Conservation (phyloP, 2,797 vertebrate genomes). For the Enteromius thamalakanensis region DNA sequence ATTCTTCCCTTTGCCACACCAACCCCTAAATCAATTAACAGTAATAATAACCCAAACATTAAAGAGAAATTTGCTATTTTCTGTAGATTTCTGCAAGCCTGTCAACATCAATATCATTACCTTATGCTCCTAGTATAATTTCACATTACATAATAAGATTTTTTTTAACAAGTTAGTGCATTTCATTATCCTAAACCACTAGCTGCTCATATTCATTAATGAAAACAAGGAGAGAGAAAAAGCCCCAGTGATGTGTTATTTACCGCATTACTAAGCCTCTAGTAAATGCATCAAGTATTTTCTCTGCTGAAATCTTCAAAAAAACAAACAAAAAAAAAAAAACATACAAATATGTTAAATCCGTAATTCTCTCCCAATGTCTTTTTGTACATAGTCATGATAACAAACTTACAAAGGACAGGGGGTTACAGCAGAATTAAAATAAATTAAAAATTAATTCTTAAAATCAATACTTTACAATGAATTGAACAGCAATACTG, state of each 20-base stretch:
- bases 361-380: constrained; percentile 77
- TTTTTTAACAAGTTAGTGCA: constrained; percentile 81
- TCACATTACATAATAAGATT: constrained; percentile 80
- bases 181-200: constrained; percentile 82
- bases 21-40: constrained; percentile 74
- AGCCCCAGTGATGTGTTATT: constrained; percentile 80
- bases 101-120: constrained; percentile 75
- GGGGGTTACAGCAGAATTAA: constrained; percentile 72
- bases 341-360: constrained; percentile 74
- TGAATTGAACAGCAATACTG: constrained; percentile 79
- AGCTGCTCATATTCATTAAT: constrained; percentile 81
- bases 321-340: constrained; percentile 74
- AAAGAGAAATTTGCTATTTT: constrained; percentile 64
- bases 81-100: constrained; percentile 77
- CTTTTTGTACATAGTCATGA: constrained; percentile 81
- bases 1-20: constrained; percentile 74
- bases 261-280: constrained; percentile 79
- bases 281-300: constrained; percentile 80
- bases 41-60: constrained; percentile 71
- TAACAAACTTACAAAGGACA: constrained; percentile 75
- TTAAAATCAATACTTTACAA: constrained; percentile 79
- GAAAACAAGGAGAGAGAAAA: constrained; percentile 64
- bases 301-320: constrained; percentile 71
- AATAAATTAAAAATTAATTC: constrained; percentile 74
- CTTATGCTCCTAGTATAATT: constrained; percentile 79